Percentiles rank a stretch among this genome's conserved stretches.
Evolutionary conservation across 2,797 vertebrate species (phyloP).

Genomic region (Onychomys leucogaster): DNA sequence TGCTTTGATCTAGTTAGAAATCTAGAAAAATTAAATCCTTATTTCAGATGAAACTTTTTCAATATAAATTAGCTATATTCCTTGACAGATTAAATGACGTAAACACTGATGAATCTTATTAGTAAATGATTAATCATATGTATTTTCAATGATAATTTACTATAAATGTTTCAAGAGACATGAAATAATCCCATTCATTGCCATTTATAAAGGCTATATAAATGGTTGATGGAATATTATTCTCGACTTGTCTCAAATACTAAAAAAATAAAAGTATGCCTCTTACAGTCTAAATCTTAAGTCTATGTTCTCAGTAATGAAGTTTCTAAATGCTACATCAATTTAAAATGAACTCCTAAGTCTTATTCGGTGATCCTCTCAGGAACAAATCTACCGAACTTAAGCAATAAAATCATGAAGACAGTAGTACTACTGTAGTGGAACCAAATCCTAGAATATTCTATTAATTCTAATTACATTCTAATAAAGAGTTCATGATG

Average conservation of each 20-base stretch:
- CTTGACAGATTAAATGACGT: constrained; percentile 66
- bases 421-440: not conserved
- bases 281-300: constrained; percentile 61
- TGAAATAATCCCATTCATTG: constrained; percentile 64
- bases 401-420: not conserved
- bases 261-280: constrained; percentile 57
- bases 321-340: constrained; percentile 58
- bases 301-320: constrained; percentile 65
- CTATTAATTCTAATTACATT: constrained; percentile 28
- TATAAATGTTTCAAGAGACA: constrained; percentile 46
- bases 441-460: constrained; percentile 7
- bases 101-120: constrained; percentile 69
- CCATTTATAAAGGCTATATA: constrained; percentile 69
- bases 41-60: constrained; percentile 60
- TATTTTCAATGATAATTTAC: constrained; percentile 70
- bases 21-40: constrained; percentile 50
- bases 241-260: constrained; percentile 63
- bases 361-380: constrained; percentile 22
- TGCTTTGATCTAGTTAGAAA: constrained; percentile 29
- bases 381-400: not conserved
- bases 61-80: constrained; percentile 65
- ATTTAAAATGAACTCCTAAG: constrained; percentile 59
- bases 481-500: not conserved
- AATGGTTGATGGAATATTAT: constrained; percentile 55
- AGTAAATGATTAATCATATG: constrained; percentile 72